Evolutionary conservation across 2,888 invertebrate species (phyloP), one percentile per base, ranked within the genome.

Genomic region (Sclerodermus sp.): DNA sequence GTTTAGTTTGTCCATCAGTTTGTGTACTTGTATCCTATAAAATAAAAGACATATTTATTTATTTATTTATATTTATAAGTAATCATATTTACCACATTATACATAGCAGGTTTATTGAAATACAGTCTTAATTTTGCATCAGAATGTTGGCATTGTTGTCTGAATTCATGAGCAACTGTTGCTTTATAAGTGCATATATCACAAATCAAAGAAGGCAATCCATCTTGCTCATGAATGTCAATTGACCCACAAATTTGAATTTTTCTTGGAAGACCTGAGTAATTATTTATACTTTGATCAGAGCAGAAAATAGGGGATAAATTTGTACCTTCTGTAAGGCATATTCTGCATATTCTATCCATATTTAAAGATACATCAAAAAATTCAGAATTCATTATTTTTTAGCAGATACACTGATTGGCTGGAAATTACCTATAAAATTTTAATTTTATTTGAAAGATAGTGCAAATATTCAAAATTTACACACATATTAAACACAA

Each of bases 91-190:
- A 37, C 36, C 44, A 36, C 63, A 49, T 66, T 68, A 49, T 55
- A 58, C 53, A 62, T 70, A 2, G 60, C 52, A 38, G 76, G 74
- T 53, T 78, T 78, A 51, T 75, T 74, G 43, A 72, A 77, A 51
- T 71, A 70, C 49, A 76, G 63, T 51, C 76, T 57, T 32, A 78
- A 57, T 51, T 70, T 68, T 29, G 74, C 62, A 47, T 78, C 77
- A 6, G 77, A 78, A 36, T 72, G 68, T 55, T 77, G 77, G 51
- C 77, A 78, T 38, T 74, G 71, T 36, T 76, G 72, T 31, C 77
- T 68, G 55, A 78, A 78, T 51, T 77, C 77, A 42, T 76, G 71
- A 13, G 76, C 76, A 16, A 76, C 66, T 12, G 64, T 76, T n/a
- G 75, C 76, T 58, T 76, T 78, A 44, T 76, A 76, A 46, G 71